Conservation (phyloP, 2,888 invertebrate species). For the Tanypteryx hageni region DNA sequence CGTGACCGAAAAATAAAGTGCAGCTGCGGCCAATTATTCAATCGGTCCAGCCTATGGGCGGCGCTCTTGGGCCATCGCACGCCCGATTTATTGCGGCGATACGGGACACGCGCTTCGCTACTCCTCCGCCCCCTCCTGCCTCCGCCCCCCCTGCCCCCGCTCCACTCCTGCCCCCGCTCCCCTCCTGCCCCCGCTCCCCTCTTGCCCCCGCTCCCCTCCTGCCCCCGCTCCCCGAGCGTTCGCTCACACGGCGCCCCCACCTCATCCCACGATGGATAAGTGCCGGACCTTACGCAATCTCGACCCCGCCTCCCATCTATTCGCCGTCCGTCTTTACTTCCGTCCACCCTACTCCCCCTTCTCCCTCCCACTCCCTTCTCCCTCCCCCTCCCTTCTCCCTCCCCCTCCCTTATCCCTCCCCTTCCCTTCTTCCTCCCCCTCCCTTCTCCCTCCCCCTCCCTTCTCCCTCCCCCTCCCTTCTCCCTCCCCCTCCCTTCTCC, state of each 20-base stretch:
- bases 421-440: background rate
- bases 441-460: background rate
- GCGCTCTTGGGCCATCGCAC: background rate
- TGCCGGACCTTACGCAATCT: slow-evolving; percentile 35
- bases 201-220: background rate
- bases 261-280: background rate
- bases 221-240: background rate
- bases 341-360: background rate
- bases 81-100: slow-evolving; percentile 52
- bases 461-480: background rate
- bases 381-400: background rate
- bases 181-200: background rate
- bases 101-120: slow-evolving; percentile 31
- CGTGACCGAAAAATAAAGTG: slow-evolving; percentile 62
- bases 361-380: no score
- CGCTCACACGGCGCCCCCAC: background rate
- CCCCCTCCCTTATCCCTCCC: background rate
- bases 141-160: background rate
- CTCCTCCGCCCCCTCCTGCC: background rate
- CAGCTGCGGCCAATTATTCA: slow-evolving; percentile 61
- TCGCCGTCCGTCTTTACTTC: background rate
- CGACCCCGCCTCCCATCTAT: background rate
- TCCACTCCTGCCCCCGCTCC: background rate
- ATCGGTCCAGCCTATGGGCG: slow-evolving; percentile 23
- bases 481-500: no score